Evolutionary conservation across 2,113 vertebrate genomes (phyloP), one percentile per base, ranked within the genome.

Genomic region (Cacatua alba): DNA sequence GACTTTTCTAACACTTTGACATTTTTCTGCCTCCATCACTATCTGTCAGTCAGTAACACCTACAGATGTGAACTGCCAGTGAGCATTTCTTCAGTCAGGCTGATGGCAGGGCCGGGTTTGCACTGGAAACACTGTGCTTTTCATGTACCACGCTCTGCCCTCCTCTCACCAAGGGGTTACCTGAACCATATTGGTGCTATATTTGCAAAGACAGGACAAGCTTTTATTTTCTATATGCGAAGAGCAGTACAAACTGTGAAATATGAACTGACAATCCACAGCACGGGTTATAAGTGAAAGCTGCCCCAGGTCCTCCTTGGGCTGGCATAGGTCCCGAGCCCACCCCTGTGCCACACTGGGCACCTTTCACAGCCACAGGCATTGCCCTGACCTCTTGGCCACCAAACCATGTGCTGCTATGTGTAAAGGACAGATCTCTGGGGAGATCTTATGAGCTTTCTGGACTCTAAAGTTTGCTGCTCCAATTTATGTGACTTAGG

Each of bases 1-100:
- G 97, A 97, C 97, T 98, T 98, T 98, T 94, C 97, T 97, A 97
- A 97, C 94, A 94, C 65, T 72, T 97, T 67, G 94, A 88, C 92
- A 86, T 97, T 97, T 97, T 97, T 97, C 95, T 97, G 92, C 97
- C 95, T 18, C 88, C 74, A 33, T 92, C 64, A 41, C 96, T 97
- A 93, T 48, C 80, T 55, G 11, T 95, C 97, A 96, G 86, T 97
- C 97, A 98, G 83, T 65, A 23, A 95, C 97, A 98, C 72, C 48
- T 97, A 89, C 1, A 8, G 82, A 84, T 2, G 37, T 28, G 76
- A 95, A 39, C 90, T 92, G 86, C 94, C 83, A 95, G 91, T 3
- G 28, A 64, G 71, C 69, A 68, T 92, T 94, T 94, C 88, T 94
- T 85, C 83, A 71, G 88, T 15, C 1, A 3, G 43, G 41, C 80